These are phyloP conservation scores for Melipona quadrifasciata DNA, from an alignment of 1,140 invertebrate genomes.

Conservation along the genomic window DNA sequence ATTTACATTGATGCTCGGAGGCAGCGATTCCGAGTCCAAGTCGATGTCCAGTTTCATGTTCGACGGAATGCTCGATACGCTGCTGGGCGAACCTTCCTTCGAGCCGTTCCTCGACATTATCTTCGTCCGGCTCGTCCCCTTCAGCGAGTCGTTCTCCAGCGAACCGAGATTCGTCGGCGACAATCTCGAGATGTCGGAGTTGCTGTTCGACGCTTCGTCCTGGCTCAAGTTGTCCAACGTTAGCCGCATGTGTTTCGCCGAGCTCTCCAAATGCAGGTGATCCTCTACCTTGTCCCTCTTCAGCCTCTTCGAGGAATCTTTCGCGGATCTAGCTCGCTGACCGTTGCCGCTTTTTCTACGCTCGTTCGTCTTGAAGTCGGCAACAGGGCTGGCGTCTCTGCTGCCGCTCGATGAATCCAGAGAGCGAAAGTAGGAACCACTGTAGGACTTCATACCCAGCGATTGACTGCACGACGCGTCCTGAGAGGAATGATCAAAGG, in stretches of 20 bases:
- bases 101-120: slow-evolving; percentile 72
- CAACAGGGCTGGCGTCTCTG: slow-evolving; percentile 75
- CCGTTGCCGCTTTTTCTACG: slow-evolving; percentile 69
- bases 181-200: slow-evolving; percentile 74
- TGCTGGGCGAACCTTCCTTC: slow-evolving; percentile 76
- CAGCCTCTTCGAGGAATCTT: slow-evolving; percentile 69
- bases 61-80: slow-evolving; percentile 71
- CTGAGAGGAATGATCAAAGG: slow-evolving; percentile 79
- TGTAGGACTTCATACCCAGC: slow-evolving; percentile 72
- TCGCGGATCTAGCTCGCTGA: slow-evolving; percentile 70
- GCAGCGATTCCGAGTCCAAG: slow-evolving; percentile 73
- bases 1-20: slow-evolving; percentile 71
- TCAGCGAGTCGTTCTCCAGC: slow-evolving; percentile 68
- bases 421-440: slow-evolving; percentile 74
- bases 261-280: slow-evolving; percentile 54
- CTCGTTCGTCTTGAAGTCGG: slow-evolving; percentile 68
- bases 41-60: slow-evolving; percentile 77
- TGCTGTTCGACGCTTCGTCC: slow-evolving; percentile 77
- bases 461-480: slow-evolving; percentile 79
- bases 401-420: slow-evolving; percentile 78
- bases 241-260: slow-evolving; percentile 72
- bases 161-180: slow-evolving; percentile 70
- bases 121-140: slow-evolving; percentile 66
- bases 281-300: slow-evolving; percentile 71
- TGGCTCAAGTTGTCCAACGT: slow-evolving; percentile 76